Base-by-base conservation (phyloP, 30 jellyfish, hydroid and myxozoan species). In the Phacellophora camtschatica region DNA sequence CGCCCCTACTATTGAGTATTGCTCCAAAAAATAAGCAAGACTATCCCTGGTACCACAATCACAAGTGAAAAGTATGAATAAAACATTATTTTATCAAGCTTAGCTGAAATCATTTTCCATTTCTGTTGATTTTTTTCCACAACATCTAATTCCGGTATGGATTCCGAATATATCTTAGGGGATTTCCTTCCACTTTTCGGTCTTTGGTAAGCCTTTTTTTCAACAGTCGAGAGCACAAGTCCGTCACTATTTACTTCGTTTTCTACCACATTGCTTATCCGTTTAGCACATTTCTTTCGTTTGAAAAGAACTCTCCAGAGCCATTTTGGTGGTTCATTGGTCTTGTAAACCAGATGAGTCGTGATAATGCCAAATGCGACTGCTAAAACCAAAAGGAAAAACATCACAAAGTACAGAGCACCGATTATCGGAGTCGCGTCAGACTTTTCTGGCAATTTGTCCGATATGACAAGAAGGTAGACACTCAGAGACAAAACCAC, bases 361-460 rank as follows among this genome's bases (percentile, higher is more conserved):
- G 83, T 66, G 25, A 82, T 9, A 63, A 69, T 73, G 15, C 88
- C 85, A 61, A 57, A 31, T 1, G 43, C 58, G 63, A 88, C 43
- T 1, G 88, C 95, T 11, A 64, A 11, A 41, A 64, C 83, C 70
- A 88, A 32, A 59, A 82, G 62, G 23, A 58, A 72, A 73, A 88
- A 82, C 53, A 77, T 48, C 19, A 70, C 78, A 18, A 79, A 66
- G 90, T 81, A 90, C 34, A 87, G 35, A 19, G 88, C 80, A 11
- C 97, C 97, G 8, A 90, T 33, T 71, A 90, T 15, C 13, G 97
- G 97, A 4, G 86, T 62, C 90, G 49, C 46, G 75, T 90, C 97
- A 9, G 97, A 90, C 63, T 82, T 90, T 65, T 90, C 97, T 12
- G 97, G 97, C 53, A 90, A 84, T 56, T 76, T 69, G 35, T 90